These are phyloP conservation scores for Euschistus heros DNA, from an alignment of 1,140 invertebrate genomes.

Conservation along the genomic window DNA sequence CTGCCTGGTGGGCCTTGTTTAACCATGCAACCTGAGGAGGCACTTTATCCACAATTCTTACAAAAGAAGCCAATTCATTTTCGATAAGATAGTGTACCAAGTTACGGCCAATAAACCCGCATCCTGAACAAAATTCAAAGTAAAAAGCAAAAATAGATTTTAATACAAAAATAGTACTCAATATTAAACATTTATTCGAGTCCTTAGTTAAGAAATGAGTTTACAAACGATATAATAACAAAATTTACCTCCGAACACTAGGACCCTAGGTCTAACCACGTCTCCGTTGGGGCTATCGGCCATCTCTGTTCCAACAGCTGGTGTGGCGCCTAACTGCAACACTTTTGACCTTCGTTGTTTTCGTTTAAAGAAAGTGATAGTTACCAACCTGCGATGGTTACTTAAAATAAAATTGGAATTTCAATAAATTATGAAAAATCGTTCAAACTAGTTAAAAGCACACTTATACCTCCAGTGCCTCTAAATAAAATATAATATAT, in stretches of 20 bases:
- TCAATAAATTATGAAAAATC: too few species aligned
- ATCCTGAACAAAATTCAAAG: constrained; percentile 50
- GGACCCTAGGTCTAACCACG: not conserved
- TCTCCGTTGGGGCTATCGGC: not conserved
- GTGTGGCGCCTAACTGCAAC: not conserved
- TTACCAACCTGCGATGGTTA: too few species aligned
- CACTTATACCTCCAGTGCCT: too few species aligned
- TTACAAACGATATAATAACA: not conserved
- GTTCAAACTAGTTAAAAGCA: too few species aligned
- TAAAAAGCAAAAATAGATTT: not conserved
- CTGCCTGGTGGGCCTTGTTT: constrained; percentile 56
- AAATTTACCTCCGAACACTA: constrained; percentile 11
- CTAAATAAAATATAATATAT: too few species aligned
- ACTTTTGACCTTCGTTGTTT: too few species aligned
- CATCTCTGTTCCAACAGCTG: not conserved
- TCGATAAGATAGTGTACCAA: constrained; percentile 68
- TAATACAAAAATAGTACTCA: not conserved
- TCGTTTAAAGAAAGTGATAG: too few species aligned
- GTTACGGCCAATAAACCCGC: constrained; percentile 85
- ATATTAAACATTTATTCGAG: not conserved
- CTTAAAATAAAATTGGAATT: too few species aligned
- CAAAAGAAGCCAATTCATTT: constrained; percentile 60
- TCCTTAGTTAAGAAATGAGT: not conserved
- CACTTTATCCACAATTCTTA: constrained; percentile 82
- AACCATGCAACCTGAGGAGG: constrained; percentile 85